A percentile compares a stretch with the other conserved stretches of the same genome.
Evolutionary conservation across 2,113 vertebrate species (phyloP).

Genomic region (Carettochelys insculpta): DNA sequence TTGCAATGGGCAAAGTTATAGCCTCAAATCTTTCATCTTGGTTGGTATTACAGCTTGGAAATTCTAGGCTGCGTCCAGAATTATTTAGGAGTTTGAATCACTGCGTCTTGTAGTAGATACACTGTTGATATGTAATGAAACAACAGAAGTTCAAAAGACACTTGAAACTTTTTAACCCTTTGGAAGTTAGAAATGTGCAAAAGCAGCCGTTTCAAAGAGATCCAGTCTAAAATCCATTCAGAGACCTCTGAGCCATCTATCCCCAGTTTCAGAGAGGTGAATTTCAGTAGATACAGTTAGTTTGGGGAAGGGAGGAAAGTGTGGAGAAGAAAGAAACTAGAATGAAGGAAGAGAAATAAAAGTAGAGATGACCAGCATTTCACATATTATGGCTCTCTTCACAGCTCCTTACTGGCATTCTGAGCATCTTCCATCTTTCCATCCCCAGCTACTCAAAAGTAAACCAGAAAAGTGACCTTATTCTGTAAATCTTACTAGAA

Average conservation of each 20-base stretch:
- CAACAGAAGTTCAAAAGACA: not conserved
- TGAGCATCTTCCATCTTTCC: not conserved
- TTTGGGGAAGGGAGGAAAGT: no score
- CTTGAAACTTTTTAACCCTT: not conserved
- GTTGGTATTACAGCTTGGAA: not conserved
- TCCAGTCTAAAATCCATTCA: not conserved
- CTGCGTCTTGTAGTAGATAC: not conserved
- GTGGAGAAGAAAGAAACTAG: not conserved
- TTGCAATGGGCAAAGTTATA: not conserved
- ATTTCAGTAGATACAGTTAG: not conserved
- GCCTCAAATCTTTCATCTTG: not conserved
- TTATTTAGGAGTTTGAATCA: not conserved
- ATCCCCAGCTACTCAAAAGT: not conserved
- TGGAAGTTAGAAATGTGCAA: not conserved
- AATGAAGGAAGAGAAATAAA: not conserved
- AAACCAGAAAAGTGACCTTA: not conserved
- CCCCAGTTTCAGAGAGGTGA: not conserved
- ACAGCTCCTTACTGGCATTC: not conserved
- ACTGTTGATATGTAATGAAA: not conserved
- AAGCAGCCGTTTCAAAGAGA: not conserved
- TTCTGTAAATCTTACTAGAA: not conserved
- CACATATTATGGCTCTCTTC: not conserved
- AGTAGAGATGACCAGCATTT: not conserved
- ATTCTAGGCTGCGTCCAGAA: slow-evolving; percentile 12
- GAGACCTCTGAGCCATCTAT: not conserved